A percentile compares a stretch with the other conserved stretches of the same genome.
These are phyloP conservation scores for Leptinotarsa rubiginosa DNA, from an alignment of 2,888 invertebrate genomes.

Conservation along the genomic window DNA sequence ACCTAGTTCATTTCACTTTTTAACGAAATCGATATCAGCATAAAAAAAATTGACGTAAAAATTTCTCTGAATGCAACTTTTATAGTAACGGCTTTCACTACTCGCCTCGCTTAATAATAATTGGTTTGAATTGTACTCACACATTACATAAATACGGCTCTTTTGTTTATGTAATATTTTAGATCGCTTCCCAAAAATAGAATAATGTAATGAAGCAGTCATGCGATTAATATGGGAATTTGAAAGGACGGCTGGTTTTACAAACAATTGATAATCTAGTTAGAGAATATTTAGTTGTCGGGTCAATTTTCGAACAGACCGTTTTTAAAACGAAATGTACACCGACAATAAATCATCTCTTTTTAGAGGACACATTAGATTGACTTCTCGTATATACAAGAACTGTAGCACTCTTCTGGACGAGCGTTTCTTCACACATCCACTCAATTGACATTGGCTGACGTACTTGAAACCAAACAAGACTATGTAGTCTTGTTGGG, in stretches of 20 bases:
- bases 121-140: neutral
- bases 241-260: neutral
- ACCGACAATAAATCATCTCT: too few relatives aligned
- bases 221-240: neutral
- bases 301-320: too few relatives aligned
- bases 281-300: too few relatives aligned
- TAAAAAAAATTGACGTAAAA: neutral
- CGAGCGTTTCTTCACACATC: too few relatives aligned
- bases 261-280: neutral
- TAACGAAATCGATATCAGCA: neutral
- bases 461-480: too few relatives aligned
- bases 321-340: too few relatives aligned
- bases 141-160: neutral
- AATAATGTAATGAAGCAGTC: neutral
- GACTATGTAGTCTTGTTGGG: too few relatives aligned
- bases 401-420: too few relatives aligned
- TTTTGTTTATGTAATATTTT: neutral
- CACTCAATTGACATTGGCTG: too few relatives aligned
- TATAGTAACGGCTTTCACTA: neutral
- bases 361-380: too few relatives aligned
- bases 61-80: neutral
- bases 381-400: too few relatives aligned
- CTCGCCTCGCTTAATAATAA: neutral
- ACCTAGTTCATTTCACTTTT: neutral
- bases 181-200: neutral